Percentiles rank a stretch among this genome's conserved stretches.
Conservation (phyloP, 2,797 vertebrate genomes). For the Xenopus petersii region DNA sequence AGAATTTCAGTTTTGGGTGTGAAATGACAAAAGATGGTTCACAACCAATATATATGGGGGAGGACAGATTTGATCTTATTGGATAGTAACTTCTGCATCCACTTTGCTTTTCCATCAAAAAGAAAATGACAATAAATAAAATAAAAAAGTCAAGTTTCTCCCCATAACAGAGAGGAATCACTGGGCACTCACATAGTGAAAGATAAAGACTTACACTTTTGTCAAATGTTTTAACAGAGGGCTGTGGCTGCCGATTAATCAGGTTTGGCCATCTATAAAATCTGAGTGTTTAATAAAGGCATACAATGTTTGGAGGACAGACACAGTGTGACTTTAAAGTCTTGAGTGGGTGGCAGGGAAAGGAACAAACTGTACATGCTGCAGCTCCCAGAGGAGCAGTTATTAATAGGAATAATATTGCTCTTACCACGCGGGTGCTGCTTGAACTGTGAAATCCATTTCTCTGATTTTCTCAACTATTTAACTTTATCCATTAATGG, state of each 20-base stretch:
- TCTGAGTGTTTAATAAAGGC: conserved; percentile 31
- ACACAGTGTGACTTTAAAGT: conserved; percentile 35
- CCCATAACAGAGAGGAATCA: no score
- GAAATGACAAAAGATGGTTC: no score
- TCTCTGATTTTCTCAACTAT: background rate
- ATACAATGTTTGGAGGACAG: conserved; percentile 18
- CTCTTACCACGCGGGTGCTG: background rate
- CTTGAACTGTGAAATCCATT: conserved; percentile 6
- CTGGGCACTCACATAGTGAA: background rate
- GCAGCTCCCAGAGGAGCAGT: conserved; percentile 23
- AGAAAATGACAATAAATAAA: no score
- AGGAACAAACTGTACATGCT: conserved; percentile 38
- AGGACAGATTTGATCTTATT: no score
- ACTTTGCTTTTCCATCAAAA: no score
- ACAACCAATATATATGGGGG: no score
- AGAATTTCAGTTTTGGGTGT: no score
- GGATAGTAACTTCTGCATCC: no score
- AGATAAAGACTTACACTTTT: background rate
- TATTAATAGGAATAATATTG: conserved; percentile 37
- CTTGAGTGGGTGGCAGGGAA: conserved; percentile 36
- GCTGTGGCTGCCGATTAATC: conserved; percentile 6
- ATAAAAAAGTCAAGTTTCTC: no score
- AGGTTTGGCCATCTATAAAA: background rate
- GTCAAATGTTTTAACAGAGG: background rate
- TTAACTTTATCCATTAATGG: background rate